A percentile compares a stretch with the other conserved stretches of the same genome.
Evolutionary conservation across 2,113 vertebrate genomes (phyloP).

Genomic region (Odobenus rosmarus): DNA sequence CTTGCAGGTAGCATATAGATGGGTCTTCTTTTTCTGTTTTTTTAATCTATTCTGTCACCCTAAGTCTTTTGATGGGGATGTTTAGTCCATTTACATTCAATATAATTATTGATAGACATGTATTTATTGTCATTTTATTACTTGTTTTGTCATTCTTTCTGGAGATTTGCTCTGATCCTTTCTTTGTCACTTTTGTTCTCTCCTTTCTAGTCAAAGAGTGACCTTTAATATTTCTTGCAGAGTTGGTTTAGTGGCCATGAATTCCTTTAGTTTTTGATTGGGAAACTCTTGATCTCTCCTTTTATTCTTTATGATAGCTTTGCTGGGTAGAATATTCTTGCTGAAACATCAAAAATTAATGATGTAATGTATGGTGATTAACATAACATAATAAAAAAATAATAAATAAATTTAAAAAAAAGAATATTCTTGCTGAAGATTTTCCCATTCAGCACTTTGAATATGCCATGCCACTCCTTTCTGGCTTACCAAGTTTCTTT

Average conservation of each 20-base stretch:
- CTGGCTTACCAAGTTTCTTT: background rate
- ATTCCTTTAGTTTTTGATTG: background rate
- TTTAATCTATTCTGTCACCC: background rate
- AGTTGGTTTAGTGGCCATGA: background rate
- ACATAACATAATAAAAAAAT: too few species aligned
- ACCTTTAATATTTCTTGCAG: background rate
- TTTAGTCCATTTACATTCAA: background rate
- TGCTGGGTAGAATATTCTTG: background rate
- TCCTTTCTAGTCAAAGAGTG: background rate
- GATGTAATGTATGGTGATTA: too few species aligned
- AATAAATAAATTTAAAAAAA: too few species aligned
- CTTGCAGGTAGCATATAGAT: too few species aligned
- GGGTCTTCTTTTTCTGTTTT: background rate
- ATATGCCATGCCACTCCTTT: background rate
- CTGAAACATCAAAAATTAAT: background rate
- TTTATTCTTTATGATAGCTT: background rate
- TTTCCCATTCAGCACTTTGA: background rate
- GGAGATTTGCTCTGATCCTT: background rate
- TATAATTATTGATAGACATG: background rate
- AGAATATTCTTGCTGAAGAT: background rate
- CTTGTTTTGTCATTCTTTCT: background rate
- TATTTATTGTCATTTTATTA: background rate
- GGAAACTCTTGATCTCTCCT: background rate
- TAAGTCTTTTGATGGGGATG: background rate
- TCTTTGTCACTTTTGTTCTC: background rate